Evolutionary conservation across 1,140 invertebrate genomes (phyloP).

Genomic region (Zelostemma sp.): DNA sequence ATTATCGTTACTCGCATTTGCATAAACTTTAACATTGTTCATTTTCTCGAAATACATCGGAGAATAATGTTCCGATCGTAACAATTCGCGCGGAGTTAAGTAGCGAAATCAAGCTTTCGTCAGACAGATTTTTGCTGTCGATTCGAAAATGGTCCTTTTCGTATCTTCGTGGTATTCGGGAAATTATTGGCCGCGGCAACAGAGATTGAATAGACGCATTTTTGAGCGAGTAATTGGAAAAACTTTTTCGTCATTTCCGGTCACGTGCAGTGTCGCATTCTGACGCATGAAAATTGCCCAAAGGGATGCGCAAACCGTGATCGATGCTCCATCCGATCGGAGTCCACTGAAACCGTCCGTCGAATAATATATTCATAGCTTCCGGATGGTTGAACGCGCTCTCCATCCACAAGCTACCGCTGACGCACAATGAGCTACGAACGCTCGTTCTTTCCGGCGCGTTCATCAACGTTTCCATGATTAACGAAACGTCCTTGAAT

Average conservation of each 20-base stretch:
- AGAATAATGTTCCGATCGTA: too few species aligned
- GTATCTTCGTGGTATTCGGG: too few species aligned
- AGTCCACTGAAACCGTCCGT: slow-evolving; percentile 57
- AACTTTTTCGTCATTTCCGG: slow-evolving; percentile 37
- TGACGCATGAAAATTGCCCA: slow-evolving; percentile 65
- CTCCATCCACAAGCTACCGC: slow-evolving; percentile 48
- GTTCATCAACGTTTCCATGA: slow-evolving; percentile 44
- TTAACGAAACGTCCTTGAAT: slow-evolving; percentile 43
- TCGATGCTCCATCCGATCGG: slow-evolving; percentile 60
- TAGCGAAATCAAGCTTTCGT: too few species aligned
- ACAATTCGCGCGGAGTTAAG: too few species aligned
- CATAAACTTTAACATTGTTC: too few species aligned
- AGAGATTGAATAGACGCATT: too few species aligned
- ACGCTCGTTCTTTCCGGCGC: slow-evolving; percentile 44
- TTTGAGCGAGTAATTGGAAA: neutral
- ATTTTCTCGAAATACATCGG: too few species aligned
- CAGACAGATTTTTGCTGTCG: too few species aligned
- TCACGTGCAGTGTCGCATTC: slow-evolving; percentile 60
- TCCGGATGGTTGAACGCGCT: slow-evolving; percentile 65
- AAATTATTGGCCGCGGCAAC: too few species aligned
- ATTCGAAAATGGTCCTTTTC: too few species aligned
- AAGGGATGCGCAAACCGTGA: slow-evolving; percentile 62
- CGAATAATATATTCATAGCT: slow-evolving; percentile 65
- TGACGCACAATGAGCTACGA: slow-evolving; percentile 43
- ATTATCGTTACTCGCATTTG: too few species aligned